Conservation (phyloP, 2,888 invertebrate species). For the Pantelozetes paolii region DNA sequence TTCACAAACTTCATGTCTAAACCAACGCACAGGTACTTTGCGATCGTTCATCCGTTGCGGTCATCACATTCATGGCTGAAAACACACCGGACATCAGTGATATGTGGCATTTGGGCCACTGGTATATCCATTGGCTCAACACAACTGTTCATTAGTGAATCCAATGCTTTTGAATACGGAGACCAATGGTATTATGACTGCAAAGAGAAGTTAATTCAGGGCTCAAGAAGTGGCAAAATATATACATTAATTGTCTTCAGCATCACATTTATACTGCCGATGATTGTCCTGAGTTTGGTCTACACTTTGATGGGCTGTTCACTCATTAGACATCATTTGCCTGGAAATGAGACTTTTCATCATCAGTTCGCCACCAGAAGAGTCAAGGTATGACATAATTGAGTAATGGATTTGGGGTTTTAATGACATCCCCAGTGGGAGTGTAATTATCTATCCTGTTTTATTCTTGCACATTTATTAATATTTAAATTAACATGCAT, state of each 20-base stretch:
- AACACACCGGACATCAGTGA: constrained; percentile 52
- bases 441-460: too few relatives aligned
- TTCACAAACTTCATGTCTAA: too few relatives aligned
- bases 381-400: background rate
- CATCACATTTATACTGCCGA: constrained; percentile 53
- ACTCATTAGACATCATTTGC: constrained; percentile 54
- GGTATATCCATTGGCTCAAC: constrained; percentile 52
- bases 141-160: constrained; percentile 53
- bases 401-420: too few relatives aligned
- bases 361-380: constrained; percentile 51
- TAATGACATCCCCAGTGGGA: too few relatives aligned
- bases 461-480: too few relatives aligned
- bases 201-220: constrained; percentile 44
- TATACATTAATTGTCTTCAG: constrained; percentile 51
- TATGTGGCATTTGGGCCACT: constrained; percentile 54
- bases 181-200: constrained; percentile 44
- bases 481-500: too few relatives aligned
- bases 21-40: constrained; percentile 51
- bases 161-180: constrained; percentile 49
- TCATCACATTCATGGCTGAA: constrained; percentile 54
- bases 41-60: constrained; percentile 52
- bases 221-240: constrained; percentile 33
- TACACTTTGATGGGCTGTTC: constrained; percentile 54
- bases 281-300: constrained; percentile 53
- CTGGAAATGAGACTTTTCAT: constrained; percentile 55